Base-by-base conservation (phyloP, 2,797 vertebrate species). In the Myotis planiceps region DNA sequence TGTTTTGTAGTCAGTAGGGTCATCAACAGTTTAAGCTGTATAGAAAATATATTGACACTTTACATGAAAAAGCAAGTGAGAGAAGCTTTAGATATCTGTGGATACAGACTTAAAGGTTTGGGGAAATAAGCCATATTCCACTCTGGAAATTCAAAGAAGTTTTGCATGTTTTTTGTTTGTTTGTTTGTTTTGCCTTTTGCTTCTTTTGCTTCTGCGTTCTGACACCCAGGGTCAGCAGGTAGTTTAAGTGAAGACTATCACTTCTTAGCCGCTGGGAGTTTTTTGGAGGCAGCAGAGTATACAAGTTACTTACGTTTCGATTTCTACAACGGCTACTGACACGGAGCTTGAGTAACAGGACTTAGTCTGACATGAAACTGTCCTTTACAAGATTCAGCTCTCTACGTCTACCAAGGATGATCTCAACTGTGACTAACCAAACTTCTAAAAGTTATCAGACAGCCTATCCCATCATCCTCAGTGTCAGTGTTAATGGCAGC, bases 401-500 rank as follows among this genome's bases (percentile, higher is more conserved):
- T 65, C 29, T 55, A 29, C 2, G 7, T 89, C 37, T 53, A 45
- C 27, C 21, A 84, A 84, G 42, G 42, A 84, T 4, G 13, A 25
- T 60, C 10, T 60, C 9, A 58, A 12, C 15, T 14, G 15, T 60
- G 58, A 84, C 16, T 23, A n/a, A 78, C 8, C 32, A 49, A 42
- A 89, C 7, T 27, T 68, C 9, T 79, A 45, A 63, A 75, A 53
- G 29, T 19, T 53, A 78, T 13, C 34, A 45, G 13, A 53, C 13
- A 45, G 14, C 9, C 10, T 53, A 45, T 25, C 32, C 9, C 16
- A 29, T 71, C 12, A 18, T 23, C 2, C 3, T 84, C 42, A 23
- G 21, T 0, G 0, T 29, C 60, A 2, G 21, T 0, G 0, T 42
- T 60, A 0, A 60, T 14, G 6, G 21, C 9, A 42, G 9, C n/a